Evolutionary conservation across 2,797 vertebrate genomes (phyloP).

Genomic region (Thalassophryne amazonica): DNA sequence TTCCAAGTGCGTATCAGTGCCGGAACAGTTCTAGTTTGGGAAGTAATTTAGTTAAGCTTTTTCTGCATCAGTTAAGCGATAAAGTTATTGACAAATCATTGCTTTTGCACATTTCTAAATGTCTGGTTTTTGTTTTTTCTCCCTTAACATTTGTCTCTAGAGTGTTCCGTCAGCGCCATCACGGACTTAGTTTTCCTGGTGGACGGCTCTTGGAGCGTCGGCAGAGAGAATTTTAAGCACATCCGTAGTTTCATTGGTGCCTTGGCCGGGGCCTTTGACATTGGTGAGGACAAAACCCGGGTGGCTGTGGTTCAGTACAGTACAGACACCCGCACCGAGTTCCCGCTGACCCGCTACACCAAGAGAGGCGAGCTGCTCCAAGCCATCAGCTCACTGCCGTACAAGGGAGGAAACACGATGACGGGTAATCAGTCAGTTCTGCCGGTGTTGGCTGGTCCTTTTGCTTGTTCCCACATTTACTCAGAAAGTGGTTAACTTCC

Average conservation of each 20-base stretch:
- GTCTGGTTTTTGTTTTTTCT: slow-evolving; percentile 4
- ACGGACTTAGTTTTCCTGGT: slow-evolving; percentile 95
- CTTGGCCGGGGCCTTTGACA: slow-evolving; percentile 93
- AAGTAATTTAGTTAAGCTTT: no score
- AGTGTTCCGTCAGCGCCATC: slow-evolving; percentile 90
- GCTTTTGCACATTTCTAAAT: neutral
- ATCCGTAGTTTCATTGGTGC: slow-evolving; percentile 92
- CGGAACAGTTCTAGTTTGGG: no score
- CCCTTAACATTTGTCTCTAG: slow-evolving; percentile 69
- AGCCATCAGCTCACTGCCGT: slow-evolving; percentile 92
- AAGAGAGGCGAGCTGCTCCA: slow-evolving; percentile 86
- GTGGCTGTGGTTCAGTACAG: slow-evolving; percentile 97
- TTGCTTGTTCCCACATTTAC: no score
- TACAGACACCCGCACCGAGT: slow-evolving; percentile 95
- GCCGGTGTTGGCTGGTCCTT: no score
- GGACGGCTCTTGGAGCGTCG: slow-evolving; percentile 98
- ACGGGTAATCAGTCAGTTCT: slow-evolving; percentile 88
- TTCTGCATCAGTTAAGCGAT: no score
- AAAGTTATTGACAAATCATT: slow-evolving; percentile 26
- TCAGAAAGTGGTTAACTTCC: no score
- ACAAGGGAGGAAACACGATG: slow-evolving; percentile 99
- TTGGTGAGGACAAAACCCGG: slow-evolving; percentile 92
- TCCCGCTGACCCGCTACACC: slow-evolving; percentile 88
- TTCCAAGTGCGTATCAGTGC: no score
- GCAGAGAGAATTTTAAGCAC: slow-evolving; percentile 93